Evolutionary conservation across 1,140 invertebrate genomes (phyloP).

Genomic region (Dendroctonus ponderosae): DNA sequence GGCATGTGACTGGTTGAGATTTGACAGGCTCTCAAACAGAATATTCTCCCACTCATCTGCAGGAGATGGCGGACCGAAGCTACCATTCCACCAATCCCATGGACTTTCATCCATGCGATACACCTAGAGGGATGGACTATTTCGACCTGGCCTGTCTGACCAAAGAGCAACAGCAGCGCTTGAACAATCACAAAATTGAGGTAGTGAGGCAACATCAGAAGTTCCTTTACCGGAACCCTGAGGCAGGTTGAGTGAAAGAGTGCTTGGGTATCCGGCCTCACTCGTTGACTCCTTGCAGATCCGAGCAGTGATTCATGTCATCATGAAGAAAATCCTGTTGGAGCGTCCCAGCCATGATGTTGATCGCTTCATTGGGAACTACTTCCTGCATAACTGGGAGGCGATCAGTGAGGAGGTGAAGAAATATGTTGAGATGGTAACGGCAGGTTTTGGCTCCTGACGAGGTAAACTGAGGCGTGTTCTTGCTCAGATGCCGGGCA

Average conservation of each 20-base stretch:
- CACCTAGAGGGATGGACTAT: slow-evolving; percentile 14
- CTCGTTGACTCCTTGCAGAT: slow-evolving; percentile 7
- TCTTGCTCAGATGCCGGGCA: neutral
- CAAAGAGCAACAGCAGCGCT: slow-evolving; percentile 7
- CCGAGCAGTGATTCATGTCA: slow-evolving; percentile 21
- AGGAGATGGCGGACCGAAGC: slow-evolving; percentile 20
- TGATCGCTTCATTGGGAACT: slow-evolving; percentile 15
- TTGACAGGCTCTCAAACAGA: no score
- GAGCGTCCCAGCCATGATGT: slow-evolving; percentile 22
- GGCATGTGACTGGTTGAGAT: no score
- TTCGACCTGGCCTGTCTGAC: slow-evolving; percentile 4
- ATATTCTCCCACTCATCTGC: no score
- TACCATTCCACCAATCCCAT: neutral
- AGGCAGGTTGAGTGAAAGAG: neutral
- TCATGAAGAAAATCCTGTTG: slow-evolving; percentile 11
- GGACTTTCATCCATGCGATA: slow-evolving; percentile 13
- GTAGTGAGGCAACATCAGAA: slow-evolving; percentile 11
- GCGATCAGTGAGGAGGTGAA: slow-evolving; percentile 11
- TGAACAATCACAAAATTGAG: slow-evolving; percentile 17
- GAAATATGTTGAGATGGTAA: slow-evolving; percentile 18
- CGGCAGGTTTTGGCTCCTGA: neutral
- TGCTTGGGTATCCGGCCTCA: neutral
- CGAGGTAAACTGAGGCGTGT: neutral
- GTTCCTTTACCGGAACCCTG: slow-evolving; percentile 14
- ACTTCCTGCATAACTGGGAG: slow-evolving; percentile 13